Evolutionary conservation across 2,888 invertebrate species (phyloP).

Genomic region (Cerastis leucographa): DNA sequence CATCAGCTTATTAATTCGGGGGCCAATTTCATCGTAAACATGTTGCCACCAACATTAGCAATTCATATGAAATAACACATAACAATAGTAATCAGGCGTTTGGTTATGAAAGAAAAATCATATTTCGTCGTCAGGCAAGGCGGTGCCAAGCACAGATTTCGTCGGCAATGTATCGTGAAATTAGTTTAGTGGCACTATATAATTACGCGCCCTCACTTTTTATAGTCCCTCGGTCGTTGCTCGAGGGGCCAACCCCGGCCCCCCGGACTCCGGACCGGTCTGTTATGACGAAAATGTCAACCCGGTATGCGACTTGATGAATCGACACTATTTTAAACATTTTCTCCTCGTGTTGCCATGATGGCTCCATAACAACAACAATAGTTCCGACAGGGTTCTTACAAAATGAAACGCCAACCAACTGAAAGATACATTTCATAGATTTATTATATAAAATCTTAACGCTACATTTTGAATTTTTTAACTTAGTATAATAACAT

Average conservation of each 20-base stretch:
- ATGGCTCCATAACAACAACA: constrained; percentile 66
- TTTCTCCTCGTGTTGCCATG: constrained; percentile 74
- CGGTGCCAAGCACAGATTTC: constrained; percentile 90
- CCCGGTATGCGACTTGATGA: constrained; percentile 89
- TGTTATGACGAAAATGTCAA: constrained; percentile 90
- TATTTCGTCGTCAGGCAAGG: constrained; percentile 84
- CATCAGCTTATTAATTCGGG: constrained; percentile 79
- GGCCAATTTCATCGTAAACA: constrained; percentile 78
- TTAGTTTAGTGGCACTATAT: constrained; percentile 91
- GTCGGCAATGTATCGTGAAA: constrained; percentile 91
- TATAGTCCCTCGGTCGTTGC: constrained; percentile 80
- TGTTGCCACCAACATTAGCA: constrained; percentile 81
- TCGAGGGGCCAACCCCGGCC: constrained; percentile 70
- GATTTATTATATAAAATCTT: constrained; percentile 91
- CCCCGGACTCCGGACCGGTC: constrained; percentile 69
- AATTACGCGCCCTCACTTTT: constrained; percentile 89
- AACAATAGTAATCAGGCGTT: constrained; percentile 89
- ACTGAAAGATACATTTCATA: constrained; percentile 89
- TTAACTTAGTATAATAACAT: constrained; percentile 89
- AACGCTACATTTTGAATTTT: constrained; percentile 87
- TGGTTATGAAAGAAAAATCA: constrained; percentile 86
- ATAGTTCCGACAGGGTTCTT: constrained; percentile 13
- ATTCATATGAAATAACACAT: constrained; percentile 88
- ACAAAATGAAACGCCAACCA: constrained; percentile 77
- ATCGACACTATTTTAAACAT: constrained; percentile 89